Conservation (phyloP, 2,888 invertebrate species). For the Patella caerulea region DNA sequence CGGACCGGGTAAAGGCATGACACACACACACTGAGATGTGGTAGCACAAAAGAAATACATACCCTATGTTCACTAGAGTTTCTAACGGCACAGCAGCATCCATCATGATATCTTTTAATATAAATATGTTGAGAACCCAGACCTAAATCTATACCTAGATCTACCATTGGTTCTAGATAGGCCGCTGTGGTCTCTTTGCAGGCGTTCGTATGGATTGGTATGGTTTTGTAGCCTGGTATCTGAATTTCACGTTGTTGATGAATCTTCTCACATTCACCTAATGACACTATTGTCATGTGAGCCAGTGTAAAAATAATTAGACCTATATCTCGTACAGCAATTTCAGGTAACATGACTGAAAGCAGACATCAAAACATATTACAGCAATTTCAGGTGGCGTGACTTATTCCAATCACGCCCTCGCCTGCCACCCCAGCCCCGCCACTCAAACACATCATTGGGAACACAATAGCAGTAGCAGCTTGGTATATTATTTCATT, state of each 20-base stretch:
- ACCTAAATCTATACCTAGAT: background rate
- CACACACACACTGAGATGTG: too few relatives aligned
- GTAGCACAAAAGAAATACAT: background rate
- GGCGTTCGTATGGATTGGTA: slow-evolving; percentile 17
- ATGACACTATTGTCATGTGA: background rate
- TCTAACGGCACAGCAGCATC: slow-evolving; percentile 19
- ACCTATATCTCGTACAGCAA: background rate
- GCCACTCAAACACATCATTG: too few relatives aligned
- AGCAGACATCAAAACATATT: background rate
- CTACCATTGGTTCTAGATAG: slow-evolving; percentile 2
- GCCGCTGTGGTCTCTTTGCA: slow-evolving; percentile 18
- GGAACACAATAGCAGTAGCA: too few relatives aligned
- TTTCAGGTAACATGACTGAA: background rate
- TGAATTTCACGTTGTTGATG: slow-evolving; percentile 12
- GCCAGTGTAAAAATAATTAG: background rate
- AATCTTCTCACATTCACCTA: slow-evolving; percentile 17
- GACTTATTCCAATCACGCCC: too few relatives aligned
- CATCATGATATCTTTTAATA: slow-evolving; percentile 19
- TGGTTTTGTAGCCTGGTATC: slow-evolving; percentile 16
- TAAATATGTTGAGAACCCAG: slow-evolving; percentile 8
- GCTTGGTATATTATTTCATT: too few relatives aligned
- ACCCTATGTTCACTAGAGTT: slow-evolving; percentile 11
- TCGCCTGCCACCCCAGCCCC: too few relatives aligned
- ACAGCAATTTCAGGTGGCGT: too few relatives aligned
- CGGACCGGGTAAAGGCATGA: too few relatives aligned